Percentiles rank a stretch among this genome's conserved stretches.
phyloP scores from a whole-genome alignment of 2,888 invertebrate species.

The Hemaris fuciformis region DNA sequence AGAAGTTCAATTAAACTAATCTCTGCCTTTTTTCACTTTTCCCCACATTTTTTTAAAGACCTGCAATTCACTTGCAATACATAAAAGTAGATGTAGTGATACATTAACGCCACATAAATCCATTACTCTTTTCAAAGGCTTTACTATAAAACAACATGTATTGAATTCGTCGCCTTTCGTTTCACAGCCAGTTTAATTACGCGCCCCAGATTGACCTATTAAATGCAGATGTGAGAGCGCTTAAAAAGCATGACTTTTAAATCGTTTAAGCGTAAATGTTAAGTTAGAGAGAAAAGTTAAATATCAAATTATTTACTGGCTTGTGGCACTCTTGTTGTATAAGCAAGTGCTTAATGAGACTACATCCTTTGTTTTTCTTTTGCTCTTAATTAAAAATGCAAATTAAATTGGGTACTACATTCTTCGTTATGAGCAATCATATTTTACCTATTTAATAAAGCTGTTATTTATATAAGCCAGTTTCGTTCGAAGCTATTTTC shows the following conservation, averaged over 20 bases:
- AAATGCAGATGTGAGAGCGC: background rate
- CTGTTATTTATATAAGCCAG: background rate
- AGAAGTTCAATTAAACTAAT: too few relatives aligned
- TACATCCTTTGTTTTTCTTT: background rate
- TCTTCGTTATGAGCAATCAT: background rate
- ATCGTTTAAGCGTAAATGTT: background rate
- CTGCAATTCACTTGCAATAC: too few relatives aligned
- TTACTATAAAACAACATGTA: too few relatives aligned
- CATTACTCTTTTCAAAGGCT: too few relatives aligned
- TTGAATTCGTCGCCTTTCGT: too few relatives aligned
- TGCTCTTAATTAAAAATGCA: background rate
- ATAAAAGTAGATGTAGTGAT: too few relatives aligned
- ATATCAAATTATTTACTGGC: background rate
- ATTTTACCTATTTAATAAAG: background rate
- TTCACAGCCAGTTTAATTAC: too few relatives aligned
- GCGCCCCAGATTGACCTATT: too few relatives aligned
- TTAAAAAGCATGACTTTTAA: background rate
- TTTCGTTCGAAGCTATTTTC: background rate
- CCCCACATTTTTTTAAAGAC: too few relatives aligned
- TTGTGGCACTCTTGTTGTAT: background rate
- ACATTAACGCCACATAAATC: too few relatives aligned
- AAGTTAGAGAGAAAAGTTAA: background rate
- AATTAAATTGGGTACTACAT: background rate
- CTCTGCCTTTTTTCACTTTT: too few relatives aligned
- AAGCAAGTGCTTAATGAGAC: background rate